Conservation (phyloP, 2,113 vertebrate genomes). For the Gallinago undulata region DNA sequence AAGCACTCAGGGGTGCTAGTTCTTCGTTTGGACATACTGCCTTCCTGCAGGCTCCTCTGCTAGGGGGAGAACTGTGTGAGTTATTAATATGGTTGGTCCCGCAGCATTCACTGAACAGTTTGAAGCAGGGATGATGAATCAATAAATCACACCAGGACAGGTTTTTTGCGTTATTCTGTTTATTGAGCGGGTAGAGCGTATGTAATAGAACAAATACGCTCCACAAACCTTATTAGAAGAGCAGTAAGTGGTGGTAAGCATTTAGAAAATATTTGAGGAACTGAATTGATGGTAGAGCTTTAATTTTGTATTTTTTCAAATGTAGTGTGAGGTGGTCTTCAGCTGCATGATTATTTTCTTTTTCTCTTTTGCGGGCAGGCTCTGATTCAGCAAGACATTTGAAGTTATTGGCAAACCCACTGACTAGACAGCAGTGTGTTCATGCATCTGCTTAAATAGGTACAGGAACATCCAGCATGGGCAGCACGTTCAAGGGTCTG, state of each 20-base stretch:
- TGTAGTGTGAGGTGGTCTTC: neutral
- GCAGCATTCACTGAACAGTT: too few relatives aligned
- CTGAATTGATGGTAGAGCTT: neutral
- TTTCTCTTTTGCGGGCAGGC: neutral
- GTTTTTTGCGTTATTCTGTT: neutral
- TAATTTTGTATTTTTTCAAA: neutral
- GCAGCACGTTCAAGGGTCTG: neutral
- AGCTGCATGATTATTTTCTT: neutral
- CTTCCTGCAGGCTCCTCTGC: neutral
- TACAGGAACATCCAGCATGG: neutral
- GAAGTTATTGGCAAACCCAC: neutral
- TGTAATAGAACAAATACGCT: neutral
- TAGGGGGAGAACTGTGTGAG: neutral
- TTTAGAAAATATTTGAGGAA: neutral
- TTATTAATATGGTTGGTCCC: neutral
- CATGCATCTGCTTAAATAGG: neutral
- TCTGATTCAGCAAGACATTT: neutral
- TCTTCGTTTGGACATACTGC: accelerated
- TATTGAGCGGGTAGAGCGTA: accelerated
- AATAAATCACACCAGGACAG: accelerated
- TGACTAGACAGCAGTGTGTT: neutral
- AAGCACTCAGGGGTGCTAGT: neutral
- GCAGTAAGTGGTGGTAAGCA: neutral
- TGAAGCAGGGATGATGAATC: neutral
- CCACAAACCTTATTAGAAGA: neutral